Base-by-base conservation (phyloP, 2,888 invertebrate species). In the Slavum lentiscoides region DNA sequence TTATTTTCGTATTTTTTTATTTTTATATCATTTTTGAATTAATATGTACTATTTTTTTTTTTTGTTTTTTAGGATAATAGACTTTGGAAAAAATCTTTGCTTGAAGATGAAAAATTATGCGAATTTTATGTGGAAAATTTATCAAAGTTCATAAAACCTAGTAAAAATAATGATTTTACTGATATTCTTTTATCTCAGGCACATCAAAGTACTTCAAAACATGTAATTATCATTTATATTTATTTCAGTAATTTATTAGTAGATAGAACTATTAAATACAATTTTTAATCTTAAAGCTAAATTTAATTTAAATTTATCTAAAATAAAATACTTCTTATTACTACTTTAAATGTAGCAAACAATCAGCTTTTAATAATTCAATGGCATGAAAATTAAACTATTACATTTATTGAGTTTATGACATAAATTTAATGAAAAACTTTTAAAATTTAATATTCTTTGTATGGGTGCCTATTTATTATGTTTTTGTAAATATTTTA, bases 61-160 rank as follows among this genome's bases (percentile, higher is more conserved):
- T 59, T 59, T 59, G 9, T 7, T 82, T 76, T 81, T 64, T 82
- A 86, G 86, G 83, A 84, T 68, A 82, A 84, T 49, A 84, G 82
- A 68, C 82, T 86, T 17, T 87, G 87, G 87, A 84, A 86, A 76
- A 85, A 83, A 82, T 85, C 83, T 21, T 69, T 85, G 21, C 84
- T 83, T 82, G 83, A 74, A n/a, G 62, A 83, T 64, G 83, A 84
- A 67, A 82, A 83, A 43, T 2, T 62, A 69, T 39, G 21, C 23
- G 64, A 70, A 21, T 84, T 86, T 82, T 86, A 86, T 82, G 85
- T 86, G 6, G 30, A 84, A 43, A 81, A 83, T 82, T 83, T 87
- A 30, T 74, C 82, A n/a, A 67, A 70, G 30, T 83, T 83, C n/a
- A 83, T 85, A 17, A 77, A 83, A 6, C 84, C 84, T 13, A 77